Percentiles rank a stretch among this genome's conserved stretches.
Conservation (phyloP, 1,140 invertebrate genomes). For the Drosophila truncata region DNA sequence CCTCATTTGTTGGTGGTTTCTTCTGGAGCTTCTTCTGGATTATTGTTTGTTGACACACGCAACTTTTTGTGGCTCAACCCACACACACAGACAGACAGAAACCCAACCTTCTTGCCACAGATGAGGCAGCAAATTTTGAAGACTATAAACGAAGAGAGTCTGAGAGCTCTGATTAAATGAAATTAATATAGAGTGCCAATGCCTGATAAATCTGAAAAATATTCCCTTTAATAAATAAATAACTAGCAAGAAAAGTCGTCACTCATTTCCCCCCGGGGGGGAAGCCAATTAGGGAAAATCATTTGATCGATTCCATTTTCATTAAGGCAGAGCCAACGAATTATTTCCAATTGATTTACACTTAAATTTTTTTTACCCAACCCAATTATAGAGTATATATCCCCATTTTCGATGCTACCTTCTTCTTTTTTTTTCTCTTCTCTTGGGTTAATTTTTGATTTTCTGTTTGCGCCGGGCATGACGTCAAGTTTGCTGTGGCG, state of each 20-base stretch:
- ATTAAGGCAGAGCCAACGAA: constrained; percentile 17
- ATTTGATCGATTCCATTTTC: constrained; percentile 22
- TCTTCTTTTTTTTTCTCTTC: neutral
- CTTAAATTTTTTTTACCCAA: neutral
- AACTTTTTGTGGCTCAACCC: constrained; percentile 34
- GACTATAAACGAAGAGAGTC: neutral
- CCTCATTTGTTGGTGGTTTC: neutral
- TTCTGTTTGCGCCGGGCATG: constrained; percentile 19
- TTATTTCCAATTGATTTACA: constrained; percentile 53
- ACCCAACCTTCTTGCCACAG: neutral
- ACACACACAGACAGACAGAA: constrained; percentile 15
- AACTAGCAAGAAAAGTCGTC: neutral
- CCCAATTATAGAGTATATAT: constrained; percentile 16
- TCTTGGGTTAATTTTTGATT: constrained; percentile 19
- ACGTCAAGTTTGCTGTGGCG: constrained; percentile 53
- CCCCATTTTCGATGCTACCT: constrained; percentile 12
- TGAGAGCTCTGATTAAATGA: neutral
- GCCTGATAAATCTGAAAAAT: neutral
- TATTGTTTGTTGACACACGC: constrained; percentile 48
- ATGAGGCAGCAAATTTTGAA: constrained; percentile 40
- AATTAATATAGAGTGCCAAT: too few relatives aligned
- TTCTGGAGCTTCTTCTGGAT: neutral
- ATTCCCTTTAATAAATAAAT: constrained; percentile 9
- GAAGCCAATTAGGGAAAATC: constrained; percentile 17
- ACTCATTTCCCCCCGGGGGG: neutral